A percentile compares a stretch with the other conserved stretches of the same genome.
phyloP scores from a whole-genome alignment of 2,888 invertebrate genomes.

The Thyatira batis region DNA sequence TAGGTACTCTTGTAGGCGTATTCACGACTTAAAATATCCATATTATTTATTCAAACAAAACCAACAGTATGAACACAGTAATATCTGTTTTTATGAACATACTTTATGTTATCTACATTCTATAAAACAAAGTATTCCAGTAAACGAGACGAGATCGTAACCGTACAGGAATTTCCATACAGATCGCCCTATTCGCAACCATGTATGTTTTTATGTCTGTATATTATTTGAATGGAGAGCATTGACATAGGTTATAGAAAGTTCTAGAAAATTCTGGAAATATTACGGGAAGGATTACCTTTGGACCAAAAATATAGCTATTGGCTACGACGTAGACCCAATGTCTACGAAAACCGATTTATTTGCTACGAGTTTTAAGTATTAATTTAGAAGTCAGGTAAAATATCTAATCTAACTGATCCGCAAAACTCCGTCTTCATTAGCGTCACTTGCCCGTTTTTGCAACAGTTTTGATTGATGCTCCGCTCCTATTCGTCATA shows the following conservation, averaged over 20 bases:
- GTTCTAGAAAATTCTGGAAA: not conserved
- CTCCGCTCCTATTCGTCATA: too few relatives aligned
- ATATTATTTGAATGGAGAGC: not conserved
- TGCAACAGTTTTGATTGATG: too few relatives aligned
- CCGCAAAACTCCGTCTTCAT: too few relatives aligned
- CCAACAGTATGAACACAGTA: conserved; percentile 11
- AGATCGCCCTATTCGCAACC: not conserved
- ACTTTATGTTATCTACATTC: not conserved
- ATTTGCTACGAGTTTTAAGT: not conserved
- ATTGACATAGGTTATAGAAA: not conserved
- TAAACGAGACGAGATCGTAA: not conserved
- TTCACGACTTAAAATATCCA: conserved; percentile 9
- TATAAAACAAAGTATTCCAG: not conserved
- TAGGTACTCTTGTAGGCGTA: not conserved
- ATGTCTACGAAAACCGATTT: not conserved
- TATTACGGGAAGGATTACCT: too few relatives aligned
- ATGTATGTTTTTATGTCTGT: not conserved
- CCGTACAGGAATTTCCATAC: not conserved
- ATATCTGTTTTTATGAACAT: not conserved
- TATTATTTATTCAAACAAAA: conserved; percentile 20
- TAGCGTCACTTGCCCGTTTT: too few relatives aligned
- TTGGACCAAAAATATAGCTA: not conserved
- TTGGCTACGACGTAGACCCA: not conserved
- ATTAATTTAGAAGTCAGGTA: not conserved
- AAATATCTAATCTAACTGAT: too few relatives aligned